Evolutionary conservation across 2,797 vertebrate species (phyloP).

Genomic region (Neosilurus mollespiculum): DNA sequence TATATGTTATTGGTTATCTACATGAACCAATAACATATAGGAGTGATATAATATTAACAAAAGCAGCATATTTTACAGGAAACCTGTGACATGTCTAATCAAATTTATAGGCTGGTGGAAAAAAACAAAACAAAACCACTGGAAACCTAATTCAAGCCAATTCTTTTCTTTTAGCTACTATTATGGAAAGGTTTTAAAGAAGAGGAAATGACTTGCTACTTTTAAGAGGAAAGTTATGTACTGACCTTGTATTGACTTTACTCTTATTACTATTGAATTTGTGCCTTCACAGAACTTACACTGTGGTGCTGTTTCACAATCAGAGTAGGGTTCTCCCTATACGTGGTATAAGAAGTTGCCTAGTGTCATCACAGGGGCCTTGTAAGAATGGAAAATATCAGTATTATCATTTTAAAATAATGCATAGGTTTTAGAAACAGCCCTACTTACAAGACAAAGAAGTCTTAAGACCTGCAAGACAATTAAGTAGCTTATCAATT

Average conservation of each 20-base stretch:
- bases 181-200: not conserved
- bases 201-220: not conserved
- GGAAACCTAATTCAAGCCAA: too few relatives aligned
- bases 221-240: too few relatives aligned
- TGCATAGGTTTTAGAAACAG: not conserved
- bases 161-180: not conserved
- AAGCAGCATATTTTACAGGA: too few relatives aligned
- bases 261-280: not conserved
- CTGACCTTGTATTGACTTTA: not conserved
- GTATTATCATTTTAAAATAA: not conserved
- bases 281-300: too few relatives aligned
- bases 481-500: not conserved
- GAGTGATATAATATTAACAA: not conserved
- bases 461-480: not conserved
- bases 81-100: too few relatives aligned
- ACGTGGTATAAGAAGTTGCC: not conserved
- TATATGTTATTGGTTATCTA: not conserved
- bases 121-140: not conserved
- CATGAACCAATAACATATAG: not conserved
- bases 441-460: not conserved
- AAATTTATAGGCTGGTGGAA: not conserved
- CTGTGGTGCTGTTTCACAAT: not conserved
- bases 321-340: not conserved
- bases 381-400: slow-evolving; percentile 2
- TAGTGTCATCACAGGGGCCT: too few relatives aligned